Evolutionary conservation across 2,797 vertebrate species (phyloP), one percentile per base, ranked within the genome.

Genomic region (Cacajao melanocephalus): DNA sequence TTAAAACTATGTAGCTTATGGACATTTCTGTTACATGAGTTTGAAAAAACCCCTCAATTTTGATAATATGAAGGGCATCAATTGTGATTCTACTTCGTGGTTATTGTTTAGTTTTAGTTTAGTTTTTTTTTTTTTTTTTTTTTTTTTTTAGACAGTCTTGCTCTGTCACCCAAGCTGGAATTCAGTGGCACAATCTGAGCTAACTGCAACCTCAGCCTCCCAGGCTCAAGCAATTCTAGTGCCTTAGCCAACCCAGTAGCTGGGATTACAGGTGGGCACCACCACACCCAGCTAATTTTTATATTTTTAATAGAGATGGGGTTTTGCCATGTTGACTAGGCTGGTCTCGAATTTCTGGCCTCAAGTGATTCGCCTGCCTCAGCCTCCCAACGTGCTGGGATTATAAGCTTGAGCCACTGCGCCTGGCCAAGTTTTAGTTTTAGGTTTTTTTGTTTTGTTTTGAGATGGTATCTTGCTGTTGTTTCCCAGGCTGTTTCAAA

Each of bases 11-110:
- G 8, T 64, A 85, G 52, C n/a, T 92, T 93, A 85, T 88, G 24
- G 48, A 95, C 55, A 92, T 13, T 39, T 86, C 36, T 92, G n/a
- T 94, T 90, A 85, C 3, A 36, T 41, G 33, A 88, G 9, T 86
- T 87, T 82, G 39, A 48, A 28, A 88, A 96, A 96, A 78, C 36
- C 1, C 20, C 17, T 96, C 81, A 95, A 12, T 93, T 95, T 92
- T 90, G 81, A 48, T 92, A 84, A 48, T 78, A 85, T 61, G 78
- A 58, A 90, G 79, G 17, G 1, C 22, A 84, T 93, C 36, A 90
- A 14, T 70, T 97, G 39, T 94, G 57, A 78, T 78, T 93, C 48
- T 83, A 24, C 48, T 73, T 95, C 14, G 81, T 92, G 20, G 41
- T 76, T 96, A 4, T 26, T 67, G 61, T 33, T 67, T 67, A n/a